Percentiles rank a stretch among this genome's conserved stretches.
phyloP scores from a whole-genome alignment of 2,113 vertebrate genomes.

The Pelobates fuscus region DNA sequence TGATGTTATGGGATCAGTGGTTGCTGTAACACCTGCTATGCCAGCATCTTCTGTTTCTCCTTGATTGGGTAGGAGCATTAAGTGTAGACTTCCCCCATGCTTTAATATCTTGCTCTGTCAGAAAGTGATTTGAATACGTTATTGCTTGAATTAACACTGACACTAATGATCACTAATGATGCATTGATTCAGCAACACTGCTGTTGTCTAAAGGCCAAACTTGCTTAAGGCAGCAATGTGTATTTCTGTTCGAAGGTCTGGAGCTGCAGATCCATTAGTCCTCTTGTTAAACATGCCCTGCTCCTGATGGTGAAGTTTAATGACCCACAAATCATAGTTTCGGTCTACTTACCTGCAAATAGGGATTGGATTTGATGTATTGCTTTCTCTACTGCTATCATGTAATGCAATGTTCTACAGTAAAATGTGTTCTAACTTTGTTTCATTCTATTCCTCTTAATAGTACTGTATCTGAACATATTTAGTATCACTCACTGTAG shows the following conservation, averaged over 20 bases:
- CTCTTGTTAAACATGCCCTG: background rate
- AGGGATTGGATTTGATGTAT: too few relatives aligned
- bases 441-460: too few relatives aligned
- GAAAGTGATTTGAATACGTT: background rate
- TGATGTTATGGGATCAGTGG: too few relatives aligned
- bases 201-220: background rate
- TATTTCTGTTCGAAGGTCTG: background rate
- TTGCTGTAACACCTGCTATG: too few relatives aligned
- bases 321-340: background rate
- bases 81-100: background rate
- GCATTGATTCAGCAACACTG: background rate
- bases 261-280: background rate
- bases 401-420: too few relatives aligned
- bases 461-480: too few relatives aligned
- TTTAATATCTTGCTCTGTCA: background rate
- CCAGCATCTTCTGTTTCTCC: too few relatives aligned
- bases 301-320: background rate
- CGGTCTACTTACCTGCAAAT: too few relatives aligned
- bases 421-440: too few relatives aligned
- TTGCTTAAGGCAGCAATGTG: background rate
- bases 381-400: too few relatives aligned
- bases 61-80: too few relatives aligned
- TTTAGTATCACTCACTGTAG: too few relatives aligned
- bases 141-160: conserved; percentile 3
- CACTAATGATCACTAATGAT: conserved; percentile 3